A percentile compares a stretch with the other conserved stretches of the same genome.
Evolutionary conservation across 2,888 invertebrate genomes (phyloP).

Genomic region (Uloborus plumipes): DNA sequence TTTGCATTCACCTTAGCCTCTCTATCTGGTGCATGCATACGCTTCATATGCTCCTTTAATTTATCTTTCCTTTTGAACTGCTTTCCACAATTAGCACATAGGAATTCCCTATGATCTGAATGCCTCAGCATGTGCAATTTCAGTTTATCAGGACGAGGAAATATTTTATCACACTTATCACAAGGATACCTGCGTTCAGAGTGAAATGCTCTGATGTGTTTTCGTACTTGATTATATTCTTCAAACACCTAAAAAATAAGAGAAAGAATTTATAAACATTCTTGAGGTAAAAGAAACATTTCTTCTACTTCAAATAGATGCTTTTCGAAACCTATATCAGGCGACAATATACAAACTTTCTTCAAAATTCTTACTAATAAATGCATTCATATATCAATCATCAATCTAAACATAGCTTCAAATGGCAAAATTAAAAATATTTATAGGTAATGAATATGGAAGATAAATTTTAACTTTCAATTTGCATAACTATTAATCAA

Average conservation of each 20-base stretch:
- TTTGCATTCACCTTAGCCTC: conserved; percentile 63
- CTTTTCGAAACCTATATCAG: no score
- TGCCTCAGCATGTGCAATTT: conserved; percentile 79
- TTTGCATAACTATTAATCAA: no score
- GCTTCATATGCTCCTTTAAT: conserved; percentile 80
- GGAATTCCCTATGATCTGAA: conserved; percentile 75
- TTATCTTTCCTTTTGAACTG: conserved; percentile 84
- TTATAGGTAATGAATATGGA: no score
- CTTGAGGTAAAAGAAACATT: no score
- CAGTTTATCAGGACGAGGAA: conserved; percentile 81
- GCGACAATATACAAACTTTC: no score
- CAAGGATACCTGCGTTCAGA: conserved; percentile 79
- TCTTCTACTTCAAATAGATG: no score
- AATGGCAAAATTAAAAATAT: no score
- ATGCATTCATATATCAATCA: no score
- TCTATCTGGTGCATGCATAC: conserved; percentile 77
- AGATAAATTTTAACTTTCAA: no score
- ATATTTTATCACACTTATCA: conserved; percentile 79
- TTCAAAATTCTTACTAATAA: no score
- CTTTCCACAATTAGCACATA: conserved; percentile 82
- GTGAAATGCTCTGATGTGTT: conserved; percentile 83
- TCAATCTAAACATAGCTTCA: no score
- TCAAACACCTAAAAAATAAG: conserved; percentile 74
- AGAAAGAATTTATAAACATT: background rate
- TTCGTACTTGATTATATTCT: conserved; percentile 80